A percentile compares a stretch with the other conserved stretches of the same genome.
Evolutionary conservation across 2,113 vertebrate genomes (phyloP).

Genomic region (Charadrius vociferus): DNA sequence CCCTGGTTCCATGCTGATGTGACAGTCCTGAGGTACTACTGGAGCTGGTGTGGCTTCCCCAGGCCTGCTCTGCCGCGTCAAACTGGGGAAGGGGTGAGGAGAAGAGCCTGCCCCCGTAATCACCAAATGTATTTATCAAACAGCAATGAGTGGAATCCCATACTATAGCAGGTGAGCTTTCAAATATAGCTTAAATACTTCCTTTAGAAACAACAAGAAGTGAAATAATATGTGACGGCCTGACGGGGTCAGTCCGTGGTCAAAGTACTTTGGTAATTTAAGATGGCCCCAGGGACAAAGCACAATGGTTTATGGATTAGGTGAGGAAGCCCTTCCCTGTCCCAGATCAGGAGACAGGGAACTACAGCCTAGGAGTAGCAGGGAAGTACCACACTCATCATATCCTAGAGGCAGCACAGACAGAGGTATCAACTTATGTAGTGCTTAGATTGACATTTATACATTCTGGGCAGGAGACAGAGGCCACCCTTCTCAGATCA

Average conservation of each 20-base stretch:
- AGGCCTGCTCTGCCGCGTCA: not conserved
- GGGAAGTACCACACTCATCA: accelerated
- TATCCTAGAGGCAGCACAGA: not conserved
- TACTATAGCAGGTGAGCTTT: not conserved
- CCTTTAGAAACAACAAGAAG: not conserved
- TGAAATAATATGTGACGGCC: not conserved
- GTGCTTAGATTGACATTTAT: not conserved
- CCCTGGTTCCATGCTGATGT: not conserved
- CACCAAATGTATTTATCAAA: not conserved
- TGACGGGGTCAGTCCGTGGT: not conserved
- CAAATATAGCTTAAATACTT: not conserved
- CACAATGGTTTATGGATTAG: not conserved
- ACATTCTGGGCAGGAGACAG: accelerated
- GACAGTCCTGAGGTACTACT: not conserved
- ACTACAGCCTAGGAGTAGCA: not conserved
- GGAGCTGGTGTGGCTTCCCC: not conserved
- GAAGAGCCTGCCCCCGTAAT: not conserved
- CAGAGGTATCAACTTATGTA: not conserved
- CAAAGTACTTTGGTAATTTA: not conserved
- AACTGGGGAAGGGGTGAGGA: not conserved
- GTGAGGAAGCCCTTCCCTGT: not conserved
- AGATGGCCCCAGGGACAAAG: not conserved
- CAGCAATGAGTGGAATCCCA: not conserved
- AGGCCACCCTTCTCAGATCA: not conserved
- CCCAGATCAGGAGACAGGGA: not conserved